A percentile compares a stretch with the other conserved stretches of the same genome.
Evolutionary conservation across 2,797 vertebrate genomes (phyloP).

Genomic region (Melopsittacus undulatus): DNA sequence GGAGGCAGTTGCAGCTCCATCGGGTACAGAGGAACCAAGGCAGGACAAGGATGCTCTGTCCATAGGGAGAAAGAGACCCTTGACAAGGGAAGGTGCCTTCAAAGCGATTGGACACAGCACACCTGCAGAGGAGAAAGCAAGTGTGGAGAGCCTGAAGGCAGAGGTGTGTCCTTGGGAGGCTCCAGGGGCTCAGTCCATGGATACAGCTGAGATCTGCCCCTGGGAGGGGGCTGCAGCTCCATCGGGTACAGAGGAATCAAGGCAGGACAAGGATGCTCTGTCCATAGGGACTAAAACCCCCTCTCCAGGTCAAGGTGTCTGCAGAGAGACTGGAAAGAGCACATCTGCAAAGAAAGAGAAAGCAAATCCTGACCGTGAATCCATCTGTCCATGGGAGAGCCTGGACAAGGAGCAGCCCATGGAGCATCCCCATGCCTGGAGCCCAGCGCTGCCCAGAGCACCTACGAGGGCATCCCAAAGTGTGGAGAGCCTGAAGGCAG

Average conservation of each 20-base stretch:
- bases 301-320: no score
- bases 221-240: conserved; percentile 70
- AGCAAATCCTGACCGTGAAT: no score
- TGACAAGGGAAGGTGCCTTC: rapidly evolving
- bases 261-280: background rate
- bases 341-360: no score
- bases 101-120: rapidly evolving
- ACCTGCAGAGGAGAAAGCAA: background rate
- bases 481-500: conserved; percentile 56
- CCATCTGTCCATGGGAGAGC: conserved; percentile 25
- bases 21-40: background rate
- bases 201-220: conserved; percentile 68
- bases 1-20: background rate
- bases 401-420: background rate
- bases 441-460: background rate
- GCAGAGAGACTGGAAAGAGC: no score
- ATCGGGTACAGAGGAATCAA: background rate
- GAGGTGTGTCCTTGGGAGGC: background rate
- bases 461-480: conserved; percentile 7
- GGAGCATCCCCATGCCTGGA: rapidly evolving
- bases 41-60: background rate
- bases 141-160: conserved; percentile 58
- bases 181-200: background rate
- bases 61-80: background rate
- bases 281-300: background rate